Conservation (phyloP, 2,888 invertebrate genomes). For the Lasioglossum morio region DNA sequence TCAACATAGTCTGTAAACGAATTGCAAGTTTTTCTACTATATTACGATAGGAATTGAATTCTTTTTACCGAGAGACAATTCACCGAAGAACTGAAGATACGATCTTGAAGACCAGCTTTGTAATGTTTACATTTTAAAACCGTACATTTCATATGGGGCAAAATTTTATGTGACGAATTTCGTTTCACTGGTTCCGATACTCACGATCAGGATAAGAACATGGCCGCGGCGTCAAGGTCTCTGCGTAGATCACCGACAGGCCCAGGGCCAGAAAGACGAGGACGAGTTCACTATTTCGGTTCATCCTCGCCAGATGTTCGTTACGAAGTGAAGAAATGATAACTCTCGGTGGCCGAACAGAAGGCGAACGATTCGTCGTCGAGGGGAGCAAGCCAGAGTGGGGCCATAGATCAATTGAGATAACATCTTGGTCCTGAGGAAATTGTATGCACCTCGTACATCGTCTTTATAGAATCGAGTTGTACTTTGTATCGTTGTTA, state of each 20-base stretch:
- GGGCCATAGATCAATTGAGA: conserved; percentile 82
- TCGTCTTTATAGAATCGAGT: neutral
- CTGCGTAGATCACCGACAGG: conserved; percentile 65
- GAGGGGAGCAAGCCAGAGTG: conserved; percentile 57
- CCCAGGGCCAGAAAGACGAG: conserved; percentile 67
- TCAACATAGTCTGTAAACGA: neutral
- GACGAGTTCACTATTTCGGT: conserved; percentile 62
- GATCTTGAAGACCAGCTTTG: neutral
- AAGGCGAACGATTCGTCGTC: conserved; percentile 65
- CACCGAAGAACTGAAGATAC: too few species aligned
- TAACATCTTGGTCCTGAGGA: conserved; percentile 63
- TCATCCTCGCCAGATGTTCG: conserved; percentile 76
- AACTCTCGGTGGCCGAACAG: conserved; percentile 61
- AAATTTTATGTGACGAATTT: neutral
- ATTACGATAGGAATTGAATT: too few species aligned
- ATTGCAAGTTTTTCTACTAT: neutral
- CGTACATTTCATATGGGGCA: neutral
- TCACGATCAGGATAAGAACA: conserved; percentile 72
- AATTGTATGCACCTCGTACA: conserved; percentile 33
- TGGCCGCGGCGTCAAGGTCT: conserved; percentile 64
- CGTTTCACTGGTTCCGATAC: conserved; percentile 42
- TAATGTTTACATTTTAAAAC: too few species aligned
- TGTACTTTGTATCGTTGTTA: neutral
- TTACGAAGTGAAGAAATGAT: conserved; percentile 76
- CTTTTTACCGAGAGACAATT: too few species aligned